phyloP scores from a whole-genome alignment of 2,888 invertebrate genomes.

The Phyllotreta striolata region DNA sequence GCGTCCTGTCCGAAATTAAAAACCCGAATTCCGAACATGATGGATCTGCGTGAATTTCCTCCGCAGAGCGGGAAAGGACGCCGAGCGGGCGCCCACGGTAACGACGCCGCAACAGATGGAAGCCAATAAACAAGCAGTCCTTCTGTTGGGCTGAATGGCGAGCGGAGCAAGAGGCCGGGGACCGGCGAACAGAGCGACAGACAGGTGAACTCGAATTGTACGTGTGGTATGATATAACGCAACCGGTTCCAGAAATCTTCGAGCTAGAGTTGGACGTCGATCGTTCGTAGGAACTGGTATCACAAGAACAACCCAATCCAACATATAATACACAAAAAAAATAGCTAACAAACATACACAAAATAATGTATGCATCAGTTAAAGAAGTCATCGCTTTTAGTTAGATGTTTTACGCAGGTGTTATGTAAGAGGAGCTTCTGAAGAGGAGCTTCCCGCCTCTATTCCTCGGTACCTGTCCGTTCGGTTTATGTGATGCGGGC shows the following conservation, averaged over 20 bases:
- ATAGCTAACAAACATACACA: no score
- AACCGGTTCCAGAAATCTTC: slow-evolving; percentile 32
- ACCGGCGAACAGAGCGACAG: slow-evolving; percentile 20
- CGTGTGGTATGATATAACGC: slow-evolving; percentile 33
- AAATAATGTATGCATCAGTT: no score
- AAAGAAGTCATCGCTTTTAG: no score
- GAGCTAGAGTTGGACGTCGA: slow-evolving; percentile 11
- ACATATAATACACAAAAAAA: no score
- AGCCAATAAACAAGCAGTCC: slow-evolving; percentile 15
- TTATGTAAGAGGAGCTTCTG: no score
- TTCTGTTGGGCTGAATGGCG: slow-evolving; percentile 20
- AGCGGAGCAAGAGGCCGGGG: slow-evolving; percentile 28
- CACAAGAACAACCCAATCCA: no score
- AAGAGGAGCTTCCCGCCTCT: no score
- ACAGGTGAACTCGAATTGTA: slow-evolving; percentile 38
- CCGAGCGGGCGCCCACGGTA: slow-evolving; percentile 6
- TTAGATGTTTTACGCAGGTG: no score
- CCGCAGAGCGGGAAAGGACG: no score
- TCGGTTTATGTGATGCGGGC: slow-evolving; percentile 16
- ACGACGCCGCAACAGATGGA: slow-evolving; percentile 4
- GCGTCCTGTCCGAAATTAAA: slow-evolving; percentile 27
- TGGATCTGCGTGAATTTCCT: slow-evolving; percentile 7
- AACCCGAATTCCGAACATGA: slow-evolving; percentile 15
- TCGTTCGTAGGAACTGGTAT: no score
- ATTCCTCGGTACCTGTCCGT: slow-evolving; percentile 1